phyloP scores from a whole-genome alignment of 2,888 invertebrate species.

The Lepidonotus clava region DNA sequence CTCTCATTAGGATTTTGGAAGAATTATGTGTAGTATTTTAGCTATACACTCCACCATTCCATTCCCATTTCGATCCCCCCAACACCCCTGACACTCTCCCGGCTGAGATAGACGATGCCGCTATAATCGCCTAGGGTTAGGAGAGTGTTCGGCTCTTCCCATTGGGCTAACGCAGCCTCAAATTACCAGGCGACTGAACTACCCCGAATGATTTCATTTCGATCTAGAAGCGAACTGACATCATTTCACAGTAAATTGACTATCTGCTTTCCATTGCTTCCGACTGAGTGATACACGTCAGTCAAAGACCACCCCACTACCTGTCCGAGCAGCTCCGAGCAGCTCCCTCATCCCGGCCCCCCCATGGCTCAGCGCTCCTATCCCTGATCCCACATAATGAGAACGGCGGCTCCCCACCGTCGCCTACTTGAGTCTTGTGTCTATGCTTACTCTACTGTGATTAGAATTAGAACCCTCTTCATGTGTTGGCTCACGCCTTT shows the following conservation, averaged over 20 bases:
- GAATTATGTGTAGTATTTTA: too few species aligned
- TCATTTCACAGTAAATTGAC: constrained; percentile 27
- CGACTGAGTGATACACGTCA: constrained; percentile 11
- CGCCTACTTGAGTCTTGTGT: constrained; percentile 13
- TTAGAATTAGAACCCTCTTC: constrained; percentile 35
- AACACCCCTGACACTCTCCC: too few species aligned
- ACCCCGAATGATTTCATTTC: constrained; percentile 36
- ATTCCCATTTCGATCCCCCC: too few species aligned
- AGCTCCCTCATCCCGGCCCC: not conserved
- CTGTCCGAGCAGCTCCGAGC: not conserved
- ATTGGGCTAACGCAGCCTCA: not conserved
- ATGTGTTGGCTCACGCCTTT: constrained; percentile 29
- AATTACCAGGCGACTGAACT: constrained; percentile 40
- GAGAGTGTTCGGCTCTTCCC: not conserved
- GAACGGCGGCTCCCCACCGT: not conserved
- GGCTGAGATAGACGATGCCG: too few species aligned
- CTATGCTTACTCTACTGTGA: constrained; percentile 16
- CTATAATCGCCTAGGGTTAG: too few species aligned
- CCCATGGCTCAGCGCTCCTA: not conserved
- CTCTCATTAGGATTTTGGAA: too few species aligned
- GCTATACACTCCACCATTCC: too few species aligned
- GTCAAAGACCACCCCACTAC: constrained; percentile 4
- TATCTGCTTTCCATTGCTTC: constrained; percentile 44
- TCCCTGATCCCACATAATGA: not conserved
- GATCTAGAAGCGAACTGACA: constrained; percentile 23